Conservation (phyloP, 2,113 vertebrate species). For the Caretta caretta region DNA sequence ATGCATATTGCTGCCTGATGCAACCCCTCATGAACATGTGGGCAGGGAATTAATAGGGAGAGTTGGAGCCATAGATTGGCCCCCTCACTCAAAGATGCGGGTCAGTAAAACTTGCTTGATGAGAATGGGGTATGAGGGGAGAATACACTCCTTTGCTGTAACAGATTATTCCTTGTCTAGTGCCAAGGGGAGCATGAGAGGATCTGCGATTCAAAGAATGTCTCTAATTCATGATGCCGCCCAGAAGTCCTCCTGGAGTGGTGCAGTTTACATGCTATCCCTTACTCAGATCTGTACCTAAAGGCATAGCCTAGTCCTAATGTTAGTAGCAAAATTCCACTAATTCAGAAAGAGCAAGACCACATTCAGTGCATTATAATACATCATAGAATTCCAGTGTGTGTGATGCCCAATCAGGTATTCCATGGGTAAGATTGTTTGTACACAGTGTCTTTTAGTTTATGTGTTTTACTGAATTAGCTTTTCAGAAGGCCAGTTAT, state of each 20-base stretch:
- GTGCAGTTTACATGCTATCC: background rate
- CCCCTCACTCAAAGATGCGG: background rate
- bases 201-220: background rate
- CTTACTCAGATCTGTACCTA: background rate
- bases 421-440: background rate
- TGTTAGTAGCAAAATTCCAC: background rate
- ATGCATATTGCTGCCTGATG: background rate
- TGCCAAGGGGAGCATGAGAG: background rate
- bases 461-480: background rate
- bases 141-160: background rate
- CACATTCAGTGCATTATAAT: background rate
- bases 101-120: background rate
- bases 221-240: background rate
- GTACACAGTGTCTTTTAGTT: accelerated
- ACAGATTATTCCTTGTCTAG: background rate
- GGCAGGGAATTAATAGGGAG: background rate
- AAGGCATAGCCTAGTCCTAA: background rate
- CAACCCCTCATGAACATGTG: background rate
- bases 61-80: background rate
- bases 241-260: background rate
- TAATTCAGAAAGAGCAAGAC: background rate
- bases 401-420: background rate
- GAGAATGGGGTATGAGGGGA: background rate
- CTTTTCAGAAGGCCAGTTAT: background rate
- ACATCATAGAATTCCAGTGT: background rate